phyloP scores from a whole-genome alignment of 2,797 vertebrate species.

The Lutjanus campechanus region DNA sequence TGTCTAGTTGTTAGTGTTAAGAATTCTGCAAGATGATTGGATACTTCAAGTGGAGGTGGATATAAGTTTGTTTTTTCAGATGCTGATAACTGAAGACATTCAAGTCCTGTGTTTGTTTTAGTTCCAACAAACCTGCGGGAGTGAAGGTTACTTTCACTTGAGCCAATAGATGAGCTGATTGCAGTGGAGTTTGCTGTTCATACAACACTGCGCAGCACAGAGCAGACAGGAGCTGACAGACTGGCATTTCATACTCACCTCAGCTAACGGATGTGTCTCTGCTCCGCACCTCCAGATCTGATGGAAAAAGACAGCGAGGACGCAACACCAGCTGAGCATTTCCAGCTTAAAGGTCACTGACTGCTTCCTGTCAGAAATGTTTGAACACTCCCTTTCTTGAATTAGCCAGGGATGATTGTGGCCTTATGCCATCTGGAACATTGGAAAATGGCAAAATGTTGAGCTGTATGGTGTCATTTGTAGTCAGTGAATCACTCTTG shows the following conservation, averaged over 20 bases:
- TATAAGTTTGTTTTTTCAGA: background rate
- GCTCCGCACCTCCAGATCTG: constrained; percentile 42
- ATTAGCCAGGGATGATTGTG: constrained; percentile 39
- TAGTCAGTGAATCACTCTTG: background rate
- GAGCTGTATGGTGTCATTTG: constrained; percentile 4
- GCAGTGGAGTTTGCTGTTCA: constrained; percentile 25
- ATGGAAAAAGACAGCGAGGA: constrained; percentile 58
- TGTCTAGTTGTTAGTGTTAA: background rate
- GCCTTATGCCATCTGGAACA: constrained; percentile 44
- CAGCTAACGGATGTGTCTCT: constrained; percentile 51
- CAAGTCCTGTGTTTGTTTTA: background rate
- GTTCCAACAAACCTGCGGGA: constrained; percentile 4
- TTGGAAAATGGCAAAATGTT: constrained; percentile 42
- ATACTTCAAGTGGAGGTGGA: background rate
- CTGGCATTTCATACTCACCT: constrained; percentile 77
- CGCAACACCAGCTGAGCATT: constrained; percentile 48
- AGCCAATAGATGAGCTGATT: constrained; percentile 35
- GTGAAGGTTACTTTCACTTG: constrained; percentile 30
- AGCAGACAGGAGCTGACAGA: constrained; percentile 70
- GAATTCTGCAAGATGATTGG: constrained; percentile 1
- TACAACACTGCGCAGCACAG: constrained; percentile 12
- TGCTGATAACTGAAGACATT: background rate
- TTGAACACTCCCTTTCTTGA: constrained; percentile 44
- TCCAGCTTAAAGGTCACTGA: constrained; percentile 78
- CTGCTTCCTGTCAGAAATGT: constrained; percentile 66